Evolutionary conservation across 2,113 vertebrate genomes (phyloP), one percentile per base, ranked within the genome.

Genomic region (Eublepharis macularius): DNA sequence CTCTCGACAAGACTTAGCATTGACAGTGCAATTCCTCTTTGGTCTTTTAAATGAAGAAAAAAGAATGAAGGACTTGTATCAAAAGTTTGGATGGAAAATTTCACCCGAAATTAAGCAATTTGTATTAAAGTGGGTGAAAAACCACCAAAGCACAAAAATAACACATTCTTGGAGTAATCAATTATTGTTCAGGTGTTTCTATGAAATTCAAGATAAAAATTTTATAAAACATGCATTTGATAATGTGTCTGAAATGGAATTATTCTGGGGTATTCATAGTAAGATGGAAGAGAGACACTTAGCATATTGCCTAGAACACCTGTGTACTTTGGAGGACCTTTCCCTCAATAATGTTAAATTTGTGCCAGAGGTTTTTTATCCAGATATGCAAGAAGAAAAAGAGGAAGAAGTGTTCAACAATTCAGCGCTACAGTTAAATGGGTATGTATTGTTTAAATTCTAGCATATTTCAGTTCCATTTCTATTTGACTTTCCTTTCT

Each of bases 21-120:
- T 92, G 13, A 92, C 93, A 0, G 88, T 95, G 2, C 86, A 87
- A 19, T 95, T 95, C 68, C 90, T 95, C 51, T 95, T 95, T 36
- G 94, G 93, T 39, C 92, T 95, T 2, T 63, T 93, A 19, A 95
- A 93, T 79, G 87, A 84, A 76, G 91, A 95, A n/a, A 32, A 47
- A n/a, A 87, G 82, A 69, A 63, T 87, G 0, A 90, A 80, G 1
- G 88, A 91, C 9, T 21, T 93, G 54, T 85, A 90, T 57, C 89
- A 74, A 69, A 91, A 87, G 39, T 26, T 94, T 47, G 91, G 91
- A 47, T 94, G 92, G 45, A 86, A 85, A 80, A 49, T 93, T 11
- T 93, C 93, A 2, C 87, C 84, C 72, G 84, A 85, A 49, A 65
- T 91, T 69, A 87, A 91, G 51, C 49, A 43, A 19, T 87, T 89